Percentiles rank a stretch among this genome's conserved stretches.
These are phyloP conservation scores for Notamacropus eugenii DNA, from an alignment of 2,797 vertebrate genomes.

Conservation along the genomic window DNA sequence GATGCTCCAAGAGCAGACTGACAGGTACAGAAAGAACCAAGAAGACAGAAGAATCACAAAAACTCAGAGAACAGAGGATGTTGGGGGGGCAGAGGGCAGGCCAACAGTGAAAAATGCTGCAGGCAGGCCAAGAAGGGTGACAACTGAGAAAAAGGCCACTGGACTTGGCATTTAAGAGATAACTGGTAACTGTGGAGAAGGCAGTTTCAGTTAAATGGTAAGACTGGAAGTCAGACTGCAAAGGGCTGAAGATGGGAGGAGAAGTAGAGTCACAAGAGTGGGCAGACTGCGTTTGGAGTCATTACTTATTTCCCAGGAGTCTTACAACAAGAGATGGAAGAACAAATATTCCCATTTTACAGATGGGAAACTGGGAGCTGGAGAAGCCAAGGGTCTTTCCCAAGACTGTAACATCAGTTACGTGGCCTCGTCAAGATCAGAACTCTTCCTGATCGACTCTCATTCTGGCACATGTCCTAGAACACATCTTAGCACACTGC, in stretches of 20 bases:
- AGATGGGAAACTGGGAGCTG: background rate
- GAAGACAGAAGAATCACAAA: background rate
- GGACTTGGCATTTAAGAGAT: too few species aligned
- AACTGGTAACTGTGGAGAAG: background rate
- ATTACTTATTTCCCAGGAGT: background rate
- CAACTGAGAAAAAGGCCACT: too few species aligned
- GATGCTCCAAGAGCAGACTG: background rate
- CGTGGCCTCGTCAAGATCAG: background rate
- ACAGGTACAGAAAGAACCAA: background rate
- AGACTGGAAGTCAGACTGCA: background rate
- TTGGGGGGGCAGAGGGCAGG: background rate
- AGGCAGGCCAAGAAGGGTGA: background rate
- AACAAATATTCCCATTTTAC: background rate
- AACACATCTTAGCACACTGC: background rate
- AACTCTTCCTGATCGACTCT: background rate
- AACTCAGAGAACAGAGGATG: background rate
- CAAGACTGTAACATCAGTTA: too few species aligned
- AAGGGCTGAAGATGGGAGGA: background rate
- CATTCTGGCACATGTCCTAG: background rate
- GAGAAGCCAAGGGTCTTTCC: background rate
- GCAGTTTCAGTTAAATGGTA: background rate
- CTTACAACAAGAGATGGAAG: background rate
- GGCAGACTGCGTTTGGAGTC: background rate
- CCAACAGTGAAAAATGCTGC: background rate
- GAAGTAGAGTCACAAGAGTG: background rate